Evolutionary conservation across 2,888 invertebrate species (phyloP).

Genomic region (Galerucella calmariensis): DNA sequence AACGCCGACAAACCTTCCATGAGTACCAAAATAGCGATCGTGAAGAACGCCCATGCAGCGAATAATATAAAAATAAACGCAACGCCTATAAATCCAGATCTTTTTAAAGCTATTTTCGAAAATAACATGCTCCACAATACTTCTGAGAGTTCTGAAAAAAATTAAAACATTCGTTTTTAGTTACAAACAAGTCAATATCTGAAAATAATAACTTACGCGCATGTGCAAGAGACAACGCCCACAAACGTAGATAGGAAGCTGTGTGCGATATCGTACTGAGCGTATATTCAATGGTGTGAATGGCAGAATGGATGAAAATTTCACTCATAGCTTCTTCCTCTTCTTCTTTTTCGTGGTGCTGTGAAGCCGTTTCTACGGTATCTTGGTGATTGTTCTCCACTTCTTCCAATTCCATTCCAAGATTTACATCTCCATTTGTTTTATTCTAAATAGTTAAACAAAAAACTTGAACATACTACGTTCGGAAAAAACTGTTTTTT

Average conservation of each 20-base stretch:
- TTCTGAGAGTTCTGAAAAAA: constrained; percentile 56
- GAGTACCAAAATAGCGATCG: constrained; percentile 83
- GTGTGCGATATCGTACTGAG: constrained; percentile 97
- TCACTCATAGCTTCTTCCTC: constrained; percentile 80
- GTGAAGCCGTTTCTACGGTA: constrained; percentile 40
- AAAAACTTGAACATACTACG: neutral
- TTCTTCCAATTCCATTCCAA: constrained; percentile 73
- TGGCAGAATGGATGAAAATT: constrained; percentile 91
- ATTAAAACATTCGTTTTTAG: constrained; percentile 15
- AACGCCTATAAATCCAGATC: constrained; percentile 63
- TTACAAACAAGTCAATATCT: too few relatives aligned
- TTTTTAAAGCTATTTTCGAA: constrained; percentile 39
- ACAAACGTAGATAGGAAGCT: constrained; percentile 94
- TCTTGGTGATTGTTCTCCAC: constrained; percentile 51
- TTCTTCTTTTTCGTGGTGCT: constrained; percentile 65
- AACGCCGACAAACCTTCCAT: constrained; percentile 95
- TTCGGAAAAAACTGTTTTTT: too few relatives aligned
- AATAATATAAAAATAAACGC: constrained; percentile 75
- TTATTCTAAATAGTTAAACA: constrained; percentile 23
- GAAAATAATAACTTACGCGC: constrained; percentile 76
- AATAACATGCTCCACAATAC: constrained; percentile 58
- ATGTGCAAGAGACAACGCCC: constrained; percentile 96
- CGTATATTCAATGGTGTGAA: constrained; percentile 97
- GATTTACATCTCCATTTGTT: constrained; percentile 73
- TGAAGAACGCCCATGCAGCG: constrained; percentile 82